Base-by-base conservation (phyloP, 2,113 vertebrate genomes). In the Prochilodus magdalenae region DNA sequence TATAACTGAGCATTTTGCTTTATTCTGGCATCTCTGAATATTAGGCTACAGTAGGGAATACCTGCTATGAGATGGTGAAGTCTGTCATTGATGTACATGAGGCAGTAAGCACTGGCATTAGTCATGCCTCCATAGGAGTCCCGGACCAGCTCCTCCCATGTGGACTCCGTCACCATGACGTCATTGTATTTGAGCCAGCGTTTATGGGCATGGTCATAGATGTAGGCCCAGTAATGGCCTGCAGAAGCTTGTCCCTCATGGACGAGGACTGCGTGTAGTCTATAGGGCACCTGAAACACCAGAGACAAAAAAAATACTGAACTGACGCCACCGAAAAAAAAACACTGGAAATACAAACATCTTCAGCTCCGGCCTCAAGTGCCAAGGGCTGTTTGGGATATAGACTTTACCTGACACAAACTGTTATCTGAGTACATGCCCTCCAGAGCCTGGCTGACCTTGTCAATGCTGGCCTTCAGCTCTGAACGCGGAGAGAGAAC, bases 191-290 rank as follows among this genome's bases (percentile, higher is more conserved):
- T 99, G 71, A 98, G 96, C 98, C 98, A 99, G 84, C 91, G 92
- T n/a, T 93, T 89, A 24, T 93, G 93, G 30, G 91, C 85, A 33
- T 95, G 96, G 88, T 97, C 92, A 0, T 95, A 97, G 57, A 98
- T 93, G 75, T 97, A 99, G n/a, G 98, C 96, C 98, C 98, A 99
- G 92, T 99, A 99, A 87, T 99, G 98, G 2, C 98, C 98, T 0
- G 97, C 96, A 0, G 96, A 97, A 0, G 98, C 98, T 82, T 99
- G 98, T 29, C 98, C 98, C 82, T 99, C 98, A 0, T 99, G 98
- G 3, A 99, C 97, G 1, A 99, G 91, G 47, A 99, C 98, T 0
- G 98, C 97, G 0, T 99, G 98, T 70, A 99, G 92, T 51, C 85
- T 94, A 75, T 99, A 99, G 26, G 98, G 97, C n/a, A 96, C 96